Conservation (phyloP, 2,113 vertebrate genomes). For the Strigops habroptila region DNA sequence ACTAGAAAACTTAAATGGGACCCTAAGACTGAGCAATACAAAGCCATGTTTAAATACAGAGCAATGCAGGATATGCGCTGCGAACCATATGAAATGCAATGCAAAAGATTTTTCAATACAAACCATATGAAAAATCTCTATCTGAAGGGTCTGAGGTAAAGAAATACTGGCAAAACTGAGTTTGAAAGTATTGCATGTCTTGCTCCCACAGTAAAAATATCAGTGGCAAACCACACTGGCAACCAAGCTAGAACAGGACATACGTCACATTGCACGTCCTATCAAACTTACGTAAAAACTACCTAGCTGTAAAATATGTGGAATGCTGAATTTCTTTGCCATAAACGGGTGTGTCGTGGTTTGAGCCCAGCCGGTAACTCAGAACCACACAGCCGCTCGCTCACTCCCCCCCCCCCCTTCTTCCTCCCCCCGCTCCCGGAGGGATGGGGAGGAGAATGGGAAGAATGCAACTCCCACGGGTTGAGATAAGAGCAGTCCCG, state of each 20-base stretch:
- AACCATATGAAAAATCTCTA: not conserved
- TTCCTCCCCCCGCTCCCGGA: too few relatives aligned
- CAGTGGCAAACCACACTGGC: accelerated
- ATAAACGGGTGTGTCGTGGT: not conserved
- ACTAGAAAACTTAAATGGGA: not conserved
- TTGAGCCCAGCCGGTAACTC: too few relatives aligned
- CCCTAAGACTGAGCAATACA: not conserved
- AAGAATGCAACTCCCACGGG: too few relatives aligned
- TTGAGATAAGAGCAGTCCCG: too few relatives aligned
- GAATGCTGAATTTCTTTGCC: not conserved
- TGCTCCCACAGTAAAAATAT: not conserved
- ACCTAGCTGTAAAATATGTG: not conserved
- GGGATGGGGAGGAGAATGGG: too few relatives aligned
- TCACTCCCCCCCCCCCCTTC: too few relatives aligned
- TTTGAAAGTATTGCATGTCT: not conserved
- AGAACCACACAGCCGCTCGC: too few relatives aligned
- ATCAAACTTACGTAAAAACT: not conserved
- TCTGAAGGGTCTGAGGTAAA: not conserved
- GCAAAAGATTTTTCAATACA: not conserved
- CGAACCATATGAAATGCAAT: not conserved
- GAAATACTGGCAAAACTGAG: not conserved
- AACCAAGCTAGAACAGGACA: not conserved
- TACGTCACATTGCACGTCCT: not conserved
- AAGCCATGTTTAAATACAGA: not conserved
- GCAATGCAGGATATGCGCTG: not conserved